These are phyloP conservation scores for Pandion haliaetus DNA, from an alignment of 2,113 vertebrate species.

Conservation along the genomic window DNA sequence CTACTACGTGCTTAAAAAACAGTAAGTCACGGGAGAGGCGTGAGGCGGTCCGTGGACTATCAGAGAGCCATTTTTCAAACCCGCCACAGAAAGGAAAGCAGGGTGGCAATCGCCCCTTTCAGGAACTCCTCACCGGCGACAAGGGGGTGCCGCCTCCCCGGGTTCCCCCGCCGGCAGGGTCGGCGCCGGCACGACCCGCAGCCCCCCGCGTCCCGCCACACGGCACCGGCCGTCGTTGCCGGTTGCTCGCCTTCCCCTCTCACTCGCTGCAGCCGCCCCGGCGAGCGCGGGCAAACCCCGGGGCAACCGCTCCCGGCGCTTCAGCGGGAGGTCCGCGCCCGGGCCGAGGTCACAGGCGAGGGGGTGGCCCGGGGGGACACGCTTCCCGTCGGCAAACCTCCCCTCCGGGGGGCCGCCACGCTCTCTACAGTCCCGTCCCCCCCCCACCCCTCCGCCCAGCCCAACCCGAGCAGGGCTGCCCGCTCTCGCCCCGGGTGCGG, in stretches of 20 bases:
- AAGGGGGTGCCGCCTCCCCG: no score
- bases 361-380: no score
- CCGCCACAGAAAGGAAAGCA: not conserved
- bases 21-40: no score
- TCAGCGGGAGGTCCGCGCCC: not conserved
- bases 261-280: not conserved
- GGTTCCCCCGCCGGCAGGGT: no score
- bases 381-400: not conserved
- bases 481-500: not conserved
- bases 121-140: not conserved
- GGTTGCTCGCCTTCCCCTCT: not conserved
- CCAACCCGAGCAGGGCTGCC: not conserved
- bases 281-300: not conserved
- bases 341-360: not conserved
- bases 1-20: not conserved
- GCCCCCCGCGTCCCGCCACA: no score
- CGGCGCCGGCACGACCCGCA: not conserved
- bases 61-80: fast-evolving
- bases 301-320: not conserved
- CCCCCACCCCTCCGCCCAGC: no score
- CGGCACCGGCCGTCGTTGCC: not conserved
- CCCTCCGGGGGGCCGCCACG: no score
- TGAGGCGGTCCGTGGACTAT: not conserved
- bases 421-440: no score
- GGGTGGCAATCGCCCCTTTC: not conserved